Percentiles rank a stretch among this genome's conserved stretches.
Evolutionary conservation across 1,140 invertebrate genomes (phyloP).

Genomic region (Caenorhabditis remanei): DNA sequence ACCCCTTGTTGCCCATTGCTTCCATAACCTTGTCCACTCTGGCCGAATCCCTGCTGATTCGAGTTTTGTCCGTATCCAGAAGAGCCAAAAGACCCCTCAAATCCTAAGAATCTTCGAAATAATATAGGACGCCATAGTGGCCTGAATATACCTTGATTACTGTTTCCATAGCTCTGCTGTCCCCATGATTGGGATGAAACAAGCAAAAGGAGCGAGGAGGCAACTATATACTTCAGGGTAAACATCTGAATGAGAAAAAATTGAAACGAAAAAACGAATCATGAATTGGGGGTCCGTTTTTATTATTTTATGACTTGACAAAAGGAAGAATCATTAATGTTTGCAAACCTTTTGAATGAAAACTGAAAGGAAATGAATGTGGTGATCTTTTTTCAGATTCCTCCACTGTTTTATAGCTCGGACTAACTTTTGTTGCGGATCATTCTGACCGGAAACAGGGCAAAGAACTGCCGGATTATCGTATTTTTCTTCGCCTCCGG

Average conservation of each 20-base stretch:
- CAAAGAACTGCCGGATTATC: conserved; percentile 24
- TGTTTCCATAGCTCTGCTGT: conserved; percentile 16
- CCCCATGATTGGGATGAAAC: conserved; percentile 47
- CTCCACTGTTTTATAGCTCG: conserved; percentile 21
- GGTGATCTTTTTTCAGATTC: background rate
- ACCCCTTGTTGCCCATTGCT: background rate
- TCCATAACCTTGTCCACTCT: conserved; percentile 2
- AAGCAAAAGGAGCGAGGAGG: background rate
- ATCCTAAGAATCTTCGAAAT: conserved; percentile 30
- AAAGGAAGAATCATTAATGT: background rate
- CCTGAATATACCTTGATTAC: conserved; percentile 43
- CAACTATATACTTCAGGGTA: background rate
- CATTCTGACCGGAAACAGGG: conserved; percentile 5
- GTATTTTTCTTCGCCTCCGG: conserved; percentile 10
- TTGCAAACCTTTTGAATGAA: background rate
- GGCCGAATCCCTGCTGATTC: background rate
- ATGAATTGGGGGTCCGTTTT: background rate
- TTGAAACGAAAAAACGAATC: background rate
- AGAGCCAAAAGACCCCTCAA: background rate
- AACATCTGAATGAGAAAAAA: conserved; percentile 34
- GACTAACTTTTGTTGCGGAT: conserved; percentile 21
- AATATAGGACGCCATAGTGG: conserved; percentile 34
- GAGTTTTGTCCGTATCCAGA: conserved; percentile 15
- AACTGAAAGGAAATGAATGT: background rate
- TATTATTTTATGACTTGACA: background rate